These are phyloP conservation scores for Pachymerium ferrugineum DNA, from an alignment of 2,888 invertebrate genomes.

Conservation along the genomic window DNA sequence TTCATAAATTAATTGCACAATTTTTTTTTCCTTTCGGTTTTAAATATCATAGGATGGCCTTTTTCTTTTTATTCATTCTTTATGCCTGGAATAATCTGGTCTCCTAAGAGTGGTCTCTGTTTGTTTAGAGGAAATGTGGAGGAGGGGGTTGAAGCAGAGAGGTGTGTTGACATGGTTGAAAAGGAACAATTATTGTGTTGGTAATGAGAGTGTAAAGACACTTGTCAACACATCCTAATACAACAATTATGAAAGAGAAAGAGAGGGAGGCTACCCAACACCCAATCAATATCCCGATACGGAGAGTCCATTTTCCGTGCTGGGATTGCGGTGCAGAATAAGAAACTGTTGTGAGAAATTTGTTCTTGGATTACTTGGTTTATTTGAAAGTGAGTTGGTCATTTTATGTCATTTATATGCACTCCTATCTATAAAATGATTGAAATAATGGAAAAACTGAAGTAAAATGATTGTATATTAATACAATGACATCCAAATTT, in stretches of 20 bases:
- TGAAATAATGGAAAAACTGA: too few species aligned
- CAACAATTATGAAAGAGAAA: slow-evolving; percentile 30
- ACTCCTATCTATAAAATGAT: too few species aligned
- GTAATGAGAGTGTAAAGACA: slow-evolving; percentile 33
- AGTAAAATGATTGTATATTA: too few species aligned
- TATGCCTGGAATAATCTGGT: not conserved
- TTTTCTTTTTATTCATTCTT: slow-evolving; percentile 12
- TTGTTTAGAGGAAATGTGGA: slow-evolving; percentile 6
- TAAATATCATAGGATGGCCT: too few species aligned
- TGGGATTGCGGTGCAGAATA: not conserved
- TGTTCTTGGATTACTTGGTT: too few species aligned
- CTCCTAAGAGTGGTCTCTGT: not conserved
- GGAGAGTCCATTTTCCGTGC: not conserved
- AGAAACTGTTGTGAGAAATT: too few species aligned
- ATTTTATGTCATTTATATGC: too few species aligned
- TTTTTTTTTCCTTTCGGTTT: too few species aligned
- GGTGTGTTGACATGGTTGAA: slow-evolving; percentile 19
- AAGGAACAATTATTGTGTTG: slow-evolving; percentile 28
- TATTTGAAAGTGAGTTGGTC: too few species aligned
- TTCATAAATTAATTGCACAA: too few species aligned
- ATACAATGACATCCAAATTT: too few species aligned
- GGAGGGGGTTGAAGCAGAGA: not conserved
- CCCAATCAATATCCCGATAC: slow-evolving; percentile 23
- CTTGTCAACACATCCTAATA: slow-evolving; percentile 32
- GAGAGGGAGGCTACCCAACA: slow-evolving; percentile 18